Conservation (phyloP, 2,113 vertebrate genomes). For the Plotosus lineatus region DNA sequence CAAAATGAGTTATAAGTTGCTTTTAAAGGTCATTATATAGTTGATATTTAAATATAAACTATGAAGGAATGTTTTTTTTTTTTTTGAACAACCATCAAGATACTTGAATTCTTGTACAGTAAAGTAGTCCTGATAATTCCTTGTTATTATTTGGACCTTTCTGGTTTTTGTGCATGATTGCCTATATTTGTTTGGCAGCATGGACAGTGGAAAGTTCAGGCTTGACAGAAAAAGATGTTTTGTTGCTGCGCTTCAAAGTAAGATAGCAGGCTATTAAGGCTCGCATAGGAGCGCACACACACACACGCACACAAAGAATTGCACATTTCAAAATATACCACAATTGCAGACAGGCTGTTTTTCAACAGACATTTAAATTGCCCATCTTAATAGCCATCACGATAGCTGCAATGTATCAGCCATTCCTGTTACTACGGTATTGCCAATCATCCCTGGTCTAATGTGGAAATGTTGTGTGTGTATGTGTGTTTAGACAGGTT, state of each 20-base stretch:
- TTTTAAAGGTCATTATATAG: not conserved
- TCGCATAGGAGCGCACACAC: too few relatives aligned
- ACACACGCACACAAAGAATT: not conserved
- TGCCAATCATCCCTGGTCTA: not conserved
- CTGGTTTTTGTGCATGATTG: too few relatives aligned
- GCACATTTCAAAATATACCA: not conserved
- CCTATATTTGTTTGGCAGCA: not conserved
- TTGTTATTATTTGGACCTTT: not conserved
- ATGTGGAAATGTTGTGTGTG: not conserved
- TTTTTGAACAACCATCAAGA: not conserved
- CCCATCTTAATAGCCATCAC: not conserved
- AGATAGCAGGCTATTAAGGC: too few relatives aligned
- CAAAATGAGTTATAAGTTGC: not conserved
- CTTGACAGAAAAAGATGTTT: not conserved
- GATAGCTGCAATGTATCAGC: not conserved
- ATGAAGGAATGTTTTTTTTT: too few relatives aligned
- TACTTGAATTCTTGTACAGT: not conserved
- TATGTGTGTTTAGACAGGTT: not conserved
- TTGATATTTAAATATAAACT: not conserved
- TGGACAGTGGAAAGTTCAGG: too few relatives aligned
- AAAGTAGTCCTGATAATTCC: not conserved
- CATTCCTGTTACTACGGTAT: not conserved
- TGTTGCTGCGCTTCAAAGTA: too few relatives aligned
- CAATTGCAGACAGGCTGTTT: too few relatives aligned
- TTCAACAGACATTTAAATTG: too few relatives aligned